A percentile compares a stretch with the other conserved stretches of the same genome.
Evolutionary conservation across 2,888 invertebrate genomes (phyloP).

Genomic region (Euphydryas editha): DNA sequence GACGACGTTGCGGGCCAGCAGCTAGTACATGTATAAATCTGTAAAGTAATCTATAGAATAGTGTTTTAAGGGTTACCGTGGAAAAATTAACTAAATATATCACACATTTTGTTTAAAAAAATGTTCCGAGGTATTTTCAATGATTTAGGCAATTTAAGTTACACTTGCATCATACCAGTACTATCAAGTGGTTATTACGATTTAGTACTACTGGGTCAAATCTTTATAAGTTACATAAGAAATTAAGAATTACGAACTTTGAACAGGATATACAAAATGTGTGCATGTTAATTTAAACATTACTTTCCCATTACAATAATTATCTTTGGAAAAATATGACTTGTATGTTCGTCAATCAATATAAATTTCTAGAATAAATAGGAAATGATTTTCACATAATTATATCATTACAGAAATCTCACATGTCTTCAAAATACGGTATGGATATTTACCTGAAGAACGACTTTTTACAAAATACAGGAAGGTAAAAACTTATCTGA

Average conservation of each 20-base stretch:
- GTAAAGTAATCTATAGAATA: no score
- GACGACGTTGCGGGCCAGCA: no score
- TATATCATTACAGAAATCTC: conserved; percentile 89
- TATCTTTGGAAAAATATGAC: no score
- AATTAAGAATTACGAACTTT: neutral
- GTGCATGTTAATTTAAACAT: neutral
- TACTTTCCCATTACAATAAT: neutral
- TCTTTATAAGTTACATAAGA: neutral
- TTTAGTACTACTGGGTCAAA: neutral
- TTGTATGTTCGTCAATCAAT: no score
- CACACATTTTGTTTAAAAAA: no score
- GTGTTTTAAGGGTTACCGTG: no score
- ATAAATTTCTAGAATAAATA: no score
- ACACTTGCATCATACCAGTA: conserved; percentile 4
- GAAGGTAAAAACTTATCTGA: no score
- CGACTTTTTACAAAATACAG: conserved; percentile 97
- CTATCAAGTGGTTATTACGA: neutral
- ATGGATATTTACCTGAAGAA: conserved; percentile 97
- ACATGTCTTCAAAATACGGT: conserved; percentile 89
- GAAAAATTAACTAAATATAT: no score
- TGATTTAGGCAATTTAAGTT: no score
- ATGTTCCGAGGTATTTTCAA: no score
- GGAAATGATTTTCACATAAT: neutral
- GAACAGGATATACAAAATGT: neutral
- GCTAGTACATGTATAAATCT: no score